phyloP scores from a whole-genome alignment of 2,888 invertebrate genomes.

The Elegia similella region DNA sequence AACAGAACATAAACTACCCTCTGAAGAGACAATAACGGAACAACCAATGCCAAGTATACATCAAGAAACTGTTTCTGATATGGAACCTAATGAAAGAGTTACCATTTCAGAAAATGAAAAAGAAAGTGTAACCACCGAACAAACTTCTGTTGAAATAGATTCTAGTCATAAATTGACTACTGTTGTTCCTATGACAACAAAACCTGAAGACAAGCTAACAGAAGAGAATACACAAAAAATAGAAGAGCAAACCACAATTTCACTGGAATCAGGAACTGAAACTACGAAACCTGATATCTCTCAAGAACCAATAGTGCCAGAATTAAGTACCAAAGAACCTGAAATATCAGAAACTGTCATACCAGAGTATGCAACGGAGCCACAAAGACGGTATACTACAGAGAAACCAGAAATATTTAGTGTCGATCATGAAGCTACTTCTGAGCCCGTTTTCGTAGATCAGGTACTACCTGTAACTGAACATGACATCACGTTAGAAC shows the following conservation, averaged over 20 bases:
- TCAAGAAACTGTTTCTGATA: neutral
- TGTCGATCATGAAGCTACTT: neutral
- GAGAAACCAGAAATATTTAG: neutral
- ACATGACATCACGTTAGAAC: neutral
- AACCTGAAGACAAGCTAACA: neutral
- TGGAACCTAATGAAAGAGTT: neutral
- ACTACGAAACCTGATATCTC: neutral
- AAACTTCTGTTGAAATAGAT: neutral
- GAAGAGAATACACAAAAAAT: neutral
- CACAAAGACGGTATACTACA: neutral
- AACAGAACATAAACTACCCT: neutral
- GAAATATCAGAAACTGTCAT: neutral
- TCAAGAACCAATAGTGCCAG: neutral
- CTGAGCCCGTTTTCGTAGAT: neutral
- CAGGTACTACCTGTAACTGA: neutral
- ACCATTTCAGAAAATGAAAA: neutral
- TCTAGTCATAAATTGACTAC: neutral
- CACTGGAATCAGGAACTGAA: neutral
- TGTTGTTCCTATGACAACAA: neutral
- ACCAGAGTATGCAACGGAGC: neutral
- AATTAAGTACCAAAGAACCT: conserved; percentile 5
- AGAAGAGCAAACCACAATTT: neutral
- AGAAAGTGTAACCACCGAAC: neutral
- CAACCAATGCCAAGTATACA: neutral
- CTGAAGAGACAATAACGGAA: neutral